Evolutionary conservation across 1,140 invertebrate species (phyloP).

Genomic region (Notospermus geniculatus): DNA sequence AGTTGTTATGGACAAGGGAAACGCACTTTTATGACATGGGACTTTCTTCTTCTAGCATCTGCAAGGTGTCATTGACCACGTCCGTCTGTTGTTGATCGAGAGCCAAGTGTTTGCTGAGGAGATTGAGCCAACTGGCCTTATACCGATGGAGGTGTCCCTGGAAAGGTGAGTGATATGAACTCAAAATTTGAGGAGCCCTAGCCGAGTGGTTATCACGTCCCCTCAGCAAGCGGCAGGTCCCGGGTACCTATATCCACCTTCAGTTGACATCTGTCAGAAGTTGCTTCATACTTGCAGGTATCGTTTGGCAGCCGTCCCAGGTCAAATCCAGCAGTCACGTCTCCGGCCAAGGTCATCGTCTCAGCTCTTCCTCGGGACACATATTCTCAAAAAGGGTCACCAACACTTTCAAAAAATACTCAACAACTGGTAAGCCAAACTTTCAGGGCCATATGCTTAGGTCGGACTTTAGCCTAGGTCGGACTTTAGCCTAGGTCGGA

Average conservation of each 20-base stretch:
- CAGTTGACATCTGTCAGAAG: too few species aligned
- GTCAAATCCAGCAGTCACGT: not conserved
- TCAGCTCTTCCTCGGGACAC: not conserved
- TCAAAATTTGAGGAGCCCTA: too few species aligned
- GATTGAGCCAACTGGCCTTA: conserved; percentile 5
- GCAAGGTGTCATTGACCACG: not conserved
- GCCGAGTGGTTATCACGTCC: too few species aligned
- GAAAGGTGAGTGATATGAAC: too few species aligned
- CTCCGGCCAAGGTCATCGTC: not conserved
- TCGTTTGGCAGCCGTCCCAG: not conserved
- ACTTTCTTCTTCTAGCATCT: not conserved
- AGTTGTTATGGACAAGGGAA: too few species aligned
- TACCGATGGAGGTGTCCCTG: not conserved
- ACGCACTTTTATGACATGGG: too few species aligned
- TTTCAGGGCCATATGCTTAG: too few species aligned
- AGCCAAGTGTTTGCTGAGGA: conserved; percentile 3
- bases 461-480: too few species aligned
- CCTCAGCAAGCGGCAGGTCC: too few species aligned
- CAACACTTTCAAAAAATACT: not conserved
- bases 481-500: too few species aligned
- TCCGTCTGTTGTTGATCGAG: not conserved
- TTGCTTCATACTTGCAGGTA: not conserved
- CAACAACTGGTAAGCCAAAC: conserved; percentile 8
- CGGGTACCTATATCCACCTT: too few species aligned
- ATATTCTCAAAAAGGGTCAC: not conserved